Percentiles rank a stretch among this genome's conserved stretches.
Conservation (phyloP, 2,113 vertebrate species). For the Corythornis madagascariensis region DNA sequence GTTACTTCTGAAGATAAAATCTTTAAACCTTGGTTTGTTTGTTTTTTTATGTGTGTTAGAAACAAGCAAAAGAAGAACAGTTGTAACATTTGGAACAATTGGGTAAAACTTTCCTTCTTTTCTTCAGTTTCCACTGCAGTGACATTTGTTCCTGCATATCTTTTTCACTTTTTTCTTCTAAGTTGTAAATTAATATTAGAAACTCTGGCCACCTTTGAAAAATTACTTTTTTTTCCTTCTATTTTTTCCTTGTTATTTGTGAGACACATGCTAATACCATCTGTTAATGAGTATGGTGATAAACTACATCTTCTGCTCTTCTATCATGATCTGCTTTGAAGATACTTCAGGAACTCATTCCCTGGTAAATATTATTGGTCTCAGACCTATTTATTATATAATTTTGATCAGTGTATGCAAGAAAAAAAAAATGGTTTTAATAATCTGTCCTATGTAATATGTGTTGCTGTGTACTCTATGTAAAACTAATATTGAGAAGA, state of each 20-base stretch:
- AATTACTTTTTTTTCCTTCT: neutral
- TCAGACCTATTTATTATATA: neutral
- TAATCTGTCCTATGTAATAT: neutral
- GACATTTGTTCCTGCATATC: neutral
- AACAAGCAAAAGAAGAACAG: neutral
- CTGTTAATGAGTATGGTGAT: constrained; percentile 4
- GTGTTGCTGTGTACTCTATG: neutral
- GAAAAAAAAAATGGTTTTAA: neutral
- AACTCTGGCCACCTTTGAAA: constrained; percentile 7
- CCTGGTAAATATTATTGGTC: neutral
- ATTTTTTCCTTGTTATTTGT: constrained; percentile 23
- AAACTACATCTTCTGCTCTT: neutral
- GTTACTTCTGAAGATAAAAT: neutral
- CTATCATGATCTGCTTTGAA: neutral
- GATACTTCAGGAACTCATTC: neutral
- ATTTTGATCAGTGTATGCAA: neutral
- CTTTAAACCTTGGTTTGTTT: neutral
- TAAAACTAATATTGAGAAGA: neutral
- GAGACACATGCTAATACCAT: constrained; percentile 19
- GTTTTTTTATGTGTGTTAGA: neutral
- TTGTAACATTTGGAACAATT: neutral
- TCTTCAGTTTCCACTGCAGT: neutral
- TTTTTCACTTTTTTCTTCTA: neutral
- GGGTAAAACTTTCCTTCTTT: neutral
- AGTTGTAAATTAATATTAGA: neutral